Evolutionary conservation across 1,140 invertebrate species (phyloP).

Genomic region (Euwallacea similis): DNA sequence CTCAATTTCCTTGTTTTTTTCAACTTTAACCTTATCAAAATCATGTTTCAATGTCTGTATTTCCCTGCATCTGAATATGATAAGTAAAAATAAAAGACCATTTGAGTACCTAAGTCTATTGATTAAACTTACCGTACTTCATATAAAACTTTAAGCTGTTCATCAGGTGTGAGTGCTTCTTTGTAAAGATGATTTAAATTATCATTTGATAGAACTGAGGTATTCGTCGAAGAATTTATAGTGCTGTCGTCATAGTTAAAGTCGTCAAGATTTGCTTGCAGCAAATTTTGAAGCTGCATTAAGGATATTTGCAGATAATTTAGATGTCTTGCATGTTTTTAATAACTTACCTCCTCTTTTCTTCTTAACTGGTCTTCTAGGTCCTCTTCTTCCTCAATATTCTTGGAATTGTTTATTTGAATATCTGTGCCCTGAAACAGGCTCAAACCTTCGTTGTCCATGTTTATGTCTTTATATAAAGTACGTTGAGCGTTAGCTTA

Average conservation of each 20-base stretch:
- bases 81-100: neutral
- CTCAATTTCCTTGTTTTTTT: constrained; percentile 45
- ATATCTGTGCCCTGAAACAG: constrained; percentile 45
- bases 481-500: no score
- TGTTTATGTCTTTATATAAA: no score
- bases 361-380: constrained; percentile 48
- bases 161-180: constrained; percentile 43
- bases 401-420: constrained; percentile 46
- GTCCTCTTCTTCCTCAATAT: constrained; percentile 51
- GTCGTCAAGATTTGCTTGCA: constrained; percentile 47
- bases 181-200: constrained; percentile 44
- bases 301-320: neutral
- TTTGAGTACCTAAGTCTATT: no score
- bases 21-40: constrained; percentile 43
- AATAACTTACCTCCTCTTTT: constrained; percentile 46
- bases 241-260: constrained; percentile 53
- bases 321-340: neutral
- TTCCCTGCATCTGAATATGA: constrained; percentile 45
- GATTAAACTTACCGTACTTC: constrained; percentile 41
- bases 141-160: constrained; percentile 52
- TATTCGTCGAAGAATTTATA: constrained; percentile 50
- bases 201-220: constrained; percentile 42
- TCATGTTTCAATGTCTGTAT: constrained; percentile 46
- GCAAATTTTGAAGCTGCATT: constrained; percentile 48
- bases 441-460: constrained; percentile 30